A percentile compares a stretch with the other conserved stretches of the same genome.
phyloP scores from a whole-genome alignment of 2,888 invertebrate species.

The Pandemis corylana region DNA sequence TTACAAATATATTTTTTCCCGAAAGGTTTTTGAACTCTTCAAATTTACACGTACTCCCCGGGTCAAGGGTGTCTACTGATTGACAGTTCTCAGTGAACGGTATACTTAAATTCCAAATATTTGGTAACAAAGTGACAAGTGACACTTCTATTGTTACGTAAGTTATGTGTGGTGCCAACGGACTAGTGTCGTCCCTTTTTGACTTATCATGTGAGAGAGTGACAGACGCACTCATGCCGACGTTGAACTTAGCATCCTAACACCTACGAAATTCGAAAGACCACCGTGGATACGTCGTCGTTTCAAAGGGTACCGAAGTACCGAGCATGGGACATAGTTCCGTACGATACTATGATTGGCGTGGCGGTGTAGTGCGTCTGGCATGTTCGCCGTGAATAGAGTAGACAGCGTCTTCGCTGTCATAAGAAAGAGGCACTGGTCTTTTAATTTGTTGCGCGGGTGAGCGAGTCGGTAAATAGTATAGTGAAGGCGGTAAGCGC shows the following conservation, averaged over 20 bases:
- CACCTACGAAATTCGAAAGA: neutral
- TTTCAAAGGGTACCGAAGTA: too few species aligned
- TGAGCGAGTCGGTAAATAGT: too few species aligned
- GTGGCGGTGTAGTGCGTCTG: too few species aligned
- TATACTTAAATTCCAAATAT: slow-evolving; percentile 10
- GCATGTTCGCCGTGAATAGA: too few species aligned
- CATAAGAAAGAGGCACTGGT: too few species aligned
- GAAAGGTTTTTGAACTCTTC: slow-evolving; percentile 5
- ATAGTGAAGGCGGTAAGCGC: too few species aligned
- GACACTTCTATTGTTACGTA: slow-evolving; percentile 10
- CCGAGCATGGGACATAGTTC: too few species aligned
- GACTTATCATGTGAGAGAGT: neutral
- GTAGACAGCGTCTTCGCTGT: too few species aligned
- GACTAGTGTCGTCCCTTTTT: neutral
- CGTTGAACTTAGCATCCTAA: slow-evolving; percentile 2
- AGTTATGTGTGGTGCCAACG: neutral
- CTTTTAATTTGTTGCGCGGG: too few species aligned
- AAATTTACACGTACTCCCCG: neutral
- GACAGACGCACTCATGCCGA: neutral
- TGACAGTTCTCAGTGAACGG: neutral
- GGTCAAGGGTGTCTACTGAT: slow-evolving; percentile 18
- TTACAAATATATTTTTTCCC: neutral
- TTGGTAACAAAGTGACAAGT: slow-evolving; percentile 17
- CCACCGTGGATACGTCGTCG: neutral
- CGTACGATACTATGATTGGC: too few species aligned